Conservation (phyloP, 2,113 vertebrate genomes). For the Pipa parva region DNA sequence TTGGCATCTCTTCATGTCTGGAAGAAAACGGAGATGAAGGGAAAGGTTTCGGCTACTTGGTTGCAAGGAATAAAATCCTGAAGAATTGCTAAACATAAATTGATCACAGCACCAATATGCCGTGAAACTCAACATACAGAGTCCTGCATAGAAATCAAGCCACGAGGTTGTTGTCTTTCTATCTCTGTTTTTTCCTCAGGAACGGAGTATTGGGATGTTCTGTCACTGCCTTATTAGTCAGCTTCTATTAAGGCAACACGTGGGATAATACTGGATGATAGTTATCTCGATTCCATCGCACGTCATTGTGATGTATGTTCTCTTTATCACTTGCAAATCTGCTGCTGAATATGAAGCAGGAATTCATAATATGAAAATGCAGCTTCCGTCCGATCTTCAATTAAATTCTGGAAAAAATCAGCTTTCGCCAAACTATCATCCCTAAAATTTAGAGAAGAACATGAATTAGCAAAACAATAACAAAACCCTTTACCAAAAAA, state of each 20-base stretch:
- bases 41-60: conserved; percentile 52
- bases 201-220: background rate
- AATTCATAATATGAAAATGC: conserved; percentile 91
- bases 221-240: background rate
- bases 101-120: conserved; percentile 53
- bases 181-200: background rate
- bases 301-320: background rate
- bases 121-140: conserved; percentile 56
- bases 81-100: conserved; percentile 46
- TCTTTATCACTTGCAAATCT: conserved; percentile 79
- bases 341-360: conserved; percentile 88
- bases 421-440: conserved; percentile 80
- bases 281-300: too few relatives aligned
- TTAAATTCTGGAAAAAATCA: conserved; percentile 84
- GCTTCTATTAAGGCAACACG: background rate
- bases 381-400: conserved; percentile 88
- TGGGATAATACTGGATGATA: too few relatives aligned
- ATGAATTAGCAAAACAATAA: too few relatives aligned
- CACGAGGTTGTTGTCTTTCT: conserved; percentile 39
- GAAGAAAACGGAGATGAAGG: conserved; percentile 56
- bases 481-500: background rate
- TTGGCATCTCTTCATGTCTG: conserved; percentile 56
- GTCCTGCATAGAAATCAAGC: conserved; percentile 53
- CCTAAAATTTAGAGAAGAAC: conserved; percentile 60
- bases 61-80: conserved; percentile 47